phyloP scores from a whole-genome alignment of 2,113 vertebrate genomes.

The Coptodon bakossiorum region DNA sequence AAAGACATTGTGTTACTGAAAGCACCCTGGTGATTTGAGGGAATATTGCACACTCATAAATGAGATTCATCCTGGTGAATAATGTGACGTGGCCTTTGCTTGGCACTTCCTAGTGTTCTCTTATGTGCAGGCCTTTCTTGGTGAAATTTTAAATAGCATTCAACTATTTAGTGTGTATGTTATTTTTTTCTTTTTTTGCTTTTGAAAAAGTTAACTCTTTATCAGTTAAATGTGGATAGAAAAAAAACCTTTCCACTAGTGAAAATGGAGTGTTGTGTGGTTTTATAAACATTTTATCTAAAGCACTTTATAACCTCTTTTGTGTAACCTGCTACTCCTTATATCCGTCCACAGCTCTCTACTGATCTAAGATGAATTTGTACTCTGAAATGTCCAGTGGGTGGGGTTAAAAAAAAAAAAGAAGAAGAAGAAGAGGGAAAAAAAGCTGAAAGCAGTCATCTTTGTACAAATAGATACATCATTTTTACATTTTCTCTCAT shows the following conservation, averaged over 20 bases:
- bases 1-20: not conserved
- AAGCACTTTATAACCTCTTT: slow-evolving; percentile 80
- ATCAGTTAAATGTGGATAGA: slow-evolving; percentile 35
- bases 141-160: slow-evolving; percentile 19
- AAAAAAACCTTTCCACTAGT: slow-evolving; percentile 43
- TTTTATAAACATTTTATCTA: slow-evolving; percentile 75
- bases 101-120: slow-evolving; percentile 26
- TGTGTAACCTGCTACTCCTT: slow-evolving; percentile 68
- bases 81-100: slow-evolving; percentile 38
- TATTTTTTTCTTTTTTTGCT: not conserved
- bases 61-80: slow-evolving; percentile 44
- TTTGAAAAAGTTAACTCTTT: slow-evolving; percentile 27
- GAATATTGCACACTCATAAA: slow-evolving; percentile 11
- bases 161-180: slow-evolving; percentile 19
- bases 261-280: slow-evolving; percentile 58
- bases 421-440: not conserved
- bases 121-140: slow-evolving; percentile 5
- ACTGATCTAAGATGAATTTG: slow-evolving; percentile 48
- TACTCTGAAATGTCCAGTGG: slow-evolving; percentile 30
- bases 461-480: slow-evolving; percentile 42
- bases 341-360: slow-evolving; percentile 56
- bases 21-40: not conserved
- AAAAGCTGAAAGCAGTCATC: slow-evolving; percentile 1
- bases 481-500: slow-evolving; percentile 40
- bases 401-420: not conserved